A percentile compares a stretch with the other conserved stretches of the same genome.
Evolutionary conservation across 2,113 vertebrate species (phyloP).

Genomic region (Paradoxurus hermaphroditus): DNA sequence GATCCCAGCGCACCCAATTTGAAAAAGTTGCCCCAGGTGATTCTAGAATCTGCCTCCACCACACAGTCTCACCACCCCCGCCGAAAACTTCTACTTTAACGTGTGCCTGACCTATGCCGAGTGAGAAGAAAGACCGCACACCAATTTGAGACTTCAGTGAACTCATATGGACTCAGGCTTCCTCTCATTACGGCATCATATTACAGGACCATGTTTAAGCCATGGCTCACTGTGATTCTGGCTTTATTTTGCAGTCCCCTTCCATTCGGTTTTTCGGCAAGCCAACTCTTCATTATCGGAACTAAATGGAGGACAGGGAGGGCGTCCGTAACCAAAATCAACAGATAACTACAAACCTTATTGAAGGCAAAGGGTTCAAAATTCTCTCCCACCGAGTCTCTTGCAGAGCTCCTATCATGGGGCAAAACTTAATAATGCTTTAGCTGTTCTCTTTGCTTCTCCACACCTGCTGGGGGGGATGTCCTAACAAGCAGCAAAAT

Average conservation of each 20-base stretch:
- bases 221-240: neutral
- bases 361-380: neutral
- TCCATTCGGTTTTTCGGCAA: neutral
- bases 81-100: neutral
- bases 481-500: constrained; percentile 56
- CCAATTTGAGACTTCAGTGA: constrained; percentile 28
- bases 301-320: neutral
- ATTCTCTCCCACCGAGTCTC: neutral
- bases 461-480: neutral
- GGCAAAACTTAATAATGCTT: constrained; percentile 1
- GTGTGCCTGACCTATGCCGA: neutral
- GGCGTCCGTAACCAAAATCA: neutral
- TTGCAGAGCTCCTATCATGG: neutral
- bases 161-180: neutral
- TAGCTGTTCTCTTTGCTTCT: neutral
- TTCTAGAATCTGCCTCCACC: neutral
- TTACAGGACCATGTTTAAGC: neutral
- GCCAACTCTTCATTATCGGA: neutral
- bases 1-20: neutral
- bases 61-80: neutral
- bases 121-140: neutral
- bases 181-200: neutral
- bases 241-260: neutral
- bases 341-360: neutral
- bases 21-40: neutral